Evolutionary conservation across 2,888 invertebrate species (phyloP).

Genomic region (Sipha maydis): DNA sequence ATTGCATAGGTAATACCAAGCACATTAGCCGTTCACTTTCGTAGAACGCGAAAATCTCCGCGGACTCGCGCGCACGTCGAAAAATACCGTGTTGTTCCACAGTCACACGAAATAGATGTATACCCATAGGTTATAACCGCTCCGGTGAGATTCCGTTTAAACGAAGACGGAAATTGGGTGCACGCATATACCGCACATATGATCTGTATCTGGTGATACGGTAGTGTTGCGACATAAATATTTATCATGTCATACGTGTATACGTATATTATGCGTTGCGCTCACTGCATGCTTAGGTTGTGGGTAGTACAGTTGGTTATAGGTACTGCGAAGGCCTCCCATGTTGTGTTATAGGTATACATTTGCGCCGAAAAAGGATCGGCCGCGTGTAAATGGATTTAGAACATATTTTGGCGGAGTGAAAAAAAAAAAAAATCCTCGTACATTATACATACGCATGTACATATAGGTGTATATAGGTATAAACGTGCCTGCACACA

Average conservation of each 20-base stretch:
- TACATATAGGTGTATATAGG: not conserved
- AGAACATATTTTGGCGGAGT: not conserved
- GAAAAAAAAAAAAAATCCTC: not conserved
- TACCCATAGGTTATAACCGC: too few species aligned
- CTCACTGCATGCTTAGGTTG: not conserved
- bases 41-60: not conserved
- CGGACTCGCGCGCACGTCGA: too few species aligned
- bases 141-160: not conserved
- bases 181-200: too few species aligned
- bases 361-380: not conserved
- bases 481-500: not conserved
- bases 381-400: not conserved
- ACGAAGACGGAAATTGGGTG: too few species aligned
- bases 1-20: too few species aligned
- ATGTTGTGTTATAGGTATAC: not conserved
- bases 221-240: too few species aligned
- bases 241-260: not conserved
- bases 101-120: too few species aligned
- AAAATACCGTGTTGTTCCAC: too few species aligned
- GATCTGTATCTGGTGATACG: too few species aligned
- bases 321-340: constrained; percentile 3
- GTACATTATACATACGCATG: not conserved
- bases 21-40: not conserved
- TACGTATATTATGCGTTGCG: not conserved
- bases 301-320: too few species aligned